These are phyloP conservation scores for Poeciliopsis infans DNA, from an alignment of 2,797 vertebrate species.

Conservation along the genomic window DNA sequence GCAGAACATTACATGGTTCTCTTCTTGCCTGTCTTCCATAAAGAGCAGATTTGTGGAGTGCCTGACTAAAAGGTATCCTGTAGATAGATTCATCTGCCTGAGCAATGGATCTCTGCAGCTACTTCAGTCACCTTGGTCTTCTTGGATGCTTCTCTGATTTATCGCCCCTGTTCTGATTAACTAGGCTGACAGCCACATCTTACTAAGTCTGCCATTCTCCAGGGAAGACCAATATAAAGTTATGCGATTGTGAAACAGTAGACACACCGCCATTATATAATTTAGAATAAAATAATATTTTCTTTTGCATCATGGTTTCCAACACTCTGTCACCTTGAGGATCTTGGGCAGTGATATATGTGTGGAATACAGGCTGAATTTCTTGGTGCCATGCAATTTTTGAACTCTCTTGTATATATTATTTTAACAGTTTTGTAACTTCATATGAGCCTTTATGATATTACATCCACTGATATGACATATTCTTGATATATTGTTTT, in stretches of 20 bases:
- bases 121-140: not conserved
- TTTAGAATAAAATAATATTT: not conserved
- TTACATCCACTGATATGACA: not conserved
- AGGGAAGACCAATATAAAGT: not conserved
- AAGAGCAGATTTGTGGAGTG: not conserved
- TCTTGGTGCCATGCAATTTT: not conserved
- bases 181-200: not conserved
- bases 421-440: not conserved
- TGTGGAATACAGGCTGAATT: not conserved
- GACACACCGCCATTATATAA: not conserved
- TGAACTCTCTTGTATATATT: not conserved
- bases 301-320: not conserved
- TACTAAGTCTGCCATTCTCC: not conserved
- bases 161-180: not conserved
- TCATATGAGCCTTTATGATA: not conserved
- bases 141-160: not conserved
- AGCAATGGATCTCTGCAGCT: not conserved
- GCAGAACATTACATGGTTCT: not conserved
- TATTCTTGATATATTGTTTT: not conserved
- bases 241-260: not conserved
- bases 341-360: not conserved
- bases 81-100: not conserved
- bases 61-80: not conserved
- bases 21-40: not conserved
- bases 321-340: not conserved